Conservation (phyloP, 23 tunicate species). For the Styela plicata region DNA sequence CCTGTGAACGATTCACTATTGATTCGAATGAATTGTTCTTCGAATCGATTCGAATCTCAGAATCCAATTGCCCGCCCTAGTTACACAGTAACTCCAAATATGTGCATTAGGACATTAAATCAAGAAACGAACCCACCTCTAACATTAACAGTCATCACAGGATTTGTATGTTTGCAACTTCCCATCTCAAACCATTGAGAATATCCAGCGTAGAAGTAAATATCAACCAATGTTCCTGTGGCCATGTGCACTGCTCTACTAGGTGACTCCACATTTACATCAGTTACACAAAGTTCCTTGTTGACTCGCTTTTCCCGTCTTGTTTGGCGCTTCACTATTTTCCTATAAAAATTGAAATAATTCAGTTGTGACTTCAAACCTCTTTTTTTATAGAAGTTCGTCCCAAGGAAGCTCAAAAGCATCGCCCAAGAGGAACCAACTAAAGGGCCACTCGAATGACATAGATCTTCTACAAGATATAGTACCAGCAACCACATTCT, state of each 20-base stretch:
- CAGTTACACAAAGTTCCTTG: conserved; percentile 4
- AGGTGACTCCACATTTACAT: conserved; percentile 8
- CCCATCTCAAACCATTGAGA: conserved; percentile 32
- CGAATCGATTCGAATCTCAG: too few species aligned
- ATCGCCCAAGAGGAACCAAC: too few species aligned
- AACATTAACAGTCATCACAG: not conserved
- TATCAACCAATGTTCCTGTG: conserved; percentile 6
- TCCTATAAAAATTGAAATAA: not conserved
- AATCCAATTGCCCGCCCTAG: too few species aligned
- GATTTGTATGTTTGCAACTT: not conserved
- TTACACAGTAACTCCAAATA: too few species aligned
- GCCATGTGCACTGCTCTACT: conserved; percentile 13
- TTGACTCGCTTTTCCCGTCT: not conserved
- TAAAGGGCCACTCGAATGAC: too few species aligned
- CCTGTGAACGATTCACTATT: too few species aligned
- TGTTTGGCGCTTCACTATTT: not conserved
- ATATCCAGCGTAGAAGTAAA: conserved; percentile 25
- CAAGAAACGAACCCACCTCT: not conserved
- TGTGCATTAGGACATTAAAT: too few species aligned
- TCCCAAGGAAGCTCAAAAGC: too few species aligned
- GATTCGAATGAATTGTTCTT: too few species aligned
- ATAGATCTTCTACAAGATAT: too few species aligned
- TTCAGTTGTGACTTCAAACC: not conserved
- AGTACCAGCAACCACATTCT: too few species aligned
- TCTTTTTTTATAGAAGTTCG: too few species aligned